Conservation (phyloP, 1,140 invertebrate genomes). For the Trinorchestia longiramus region DNA sequence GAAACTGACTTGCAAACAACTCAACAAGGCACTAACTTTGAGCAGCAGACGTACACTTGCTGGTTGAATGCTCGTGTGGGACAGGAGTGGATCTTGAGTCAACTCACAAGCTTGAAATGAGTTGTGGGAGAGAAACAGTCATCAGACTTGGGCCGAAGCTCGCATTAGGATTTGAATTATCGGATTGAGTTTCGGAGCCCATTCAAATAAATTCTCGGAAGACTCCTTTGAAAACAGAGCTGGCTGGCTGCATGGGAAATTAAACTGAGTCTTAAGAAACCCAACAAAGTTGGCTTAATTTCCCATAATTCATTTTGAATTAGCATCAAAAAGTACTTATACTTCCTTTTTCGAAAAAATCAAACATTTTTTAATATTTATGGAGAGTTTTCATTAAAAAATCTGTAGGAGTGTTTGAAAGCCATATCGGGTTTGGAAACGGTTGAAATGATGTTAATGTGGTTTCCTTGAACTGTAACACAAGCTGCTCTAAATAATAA, state of each 20-base stretch:
- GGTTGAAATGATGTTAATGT: background rate
- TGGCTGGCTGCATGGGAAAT: background rate
- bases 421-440: background rate
- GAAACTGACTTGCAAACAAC: background rate
- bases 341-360: background rate
- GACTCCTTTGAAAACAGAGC: background rate
- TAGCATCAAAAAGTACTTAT: background rate
- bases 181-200: background rate
- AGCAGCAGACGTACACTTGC: background rate
- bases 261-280: background rate
- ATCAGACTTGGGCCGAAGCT: background rate
- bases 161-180: slow-evolving; percentile 9
- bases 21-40: background rate
- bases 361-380: background rate
- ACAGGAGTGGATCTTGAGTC: background rate
- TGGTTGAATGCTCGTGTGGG: background rate
- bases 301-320: background rate
- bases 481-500: background rate
- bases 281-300: background rate
- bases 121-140: background rate
- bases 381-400: background rate
- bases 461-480: background rate
- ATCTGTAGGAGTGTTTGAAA: background rate
- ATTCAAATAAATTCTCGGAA: background rate
- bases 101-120: background rate